phyloP scores from a whole-genome alignment of 1,140 invertebrate species.

The Cylas formicarius region DNA sequence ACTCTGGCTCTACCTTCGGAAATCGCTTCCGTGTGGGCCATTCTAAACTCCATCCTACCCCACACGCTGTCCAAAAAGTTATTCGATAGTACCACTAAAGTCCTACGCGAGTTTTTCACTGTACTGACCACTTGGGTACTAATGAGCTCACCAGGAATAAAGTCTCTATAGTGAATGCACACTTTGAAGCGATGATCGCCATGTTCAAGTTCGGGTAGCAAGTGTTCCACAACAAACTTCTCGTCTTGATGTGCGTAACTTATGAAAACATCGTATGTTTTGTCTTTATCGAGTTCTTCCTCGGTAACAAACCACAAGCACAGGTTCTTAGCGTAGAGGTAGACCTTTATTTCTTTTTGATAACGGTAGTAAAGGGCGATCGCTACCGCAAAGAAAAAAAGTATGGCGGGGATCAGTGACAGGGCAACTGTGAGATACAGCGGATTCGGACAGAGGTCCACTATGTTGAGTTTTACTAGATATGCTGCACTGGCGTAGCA shows the following conservation, averaged over 20 bases:
- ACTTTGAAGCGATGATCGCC: constrained; percentile 53
- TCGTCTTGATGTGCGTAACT: constrained; percentile 79
- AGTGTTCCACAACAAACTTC: constrained; percentile 58
- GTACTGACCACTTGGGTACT: constrained; percentile 69
- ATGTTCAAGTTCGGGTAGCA: constrained; percentile 62
- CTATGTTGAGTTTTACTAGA: constrained; percentile 20
- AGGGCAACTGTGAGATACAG: constrained; percentile 5
- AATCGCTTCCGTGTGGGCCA: constrained; percentile 68
- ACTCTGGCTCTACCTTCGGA: constrained; percentile 54
- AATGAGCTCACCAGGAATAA: constrained; percentile 69
- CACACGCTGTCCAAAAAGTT: constrained; percentile 77
- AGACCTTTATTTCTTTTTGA: constrained; percentile 59
- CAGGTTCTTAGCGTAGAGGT: constrained; percentile 58
- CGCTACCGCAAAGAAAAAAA: constrained; percentile 3
- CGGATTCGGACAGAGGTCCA: constrained; percentile 14
- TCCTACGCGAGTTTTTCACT: constrained; percentile 69
- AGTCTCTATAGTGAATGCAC: constrained; percentile 78
- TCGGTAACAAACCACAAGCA: constrained; percentile 63
- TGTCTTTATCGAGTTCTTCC: constrained; percentile 67
- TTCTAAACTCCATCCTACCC: constrained; percentile 77
- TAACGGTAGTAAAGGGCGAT: constrained; percentile 57
- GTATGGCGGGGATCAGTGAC: constrained; percentile 1
- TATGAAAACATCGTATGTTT: constrained; percentile 79
- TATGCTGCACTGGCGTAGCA: constrained; percentile 15
- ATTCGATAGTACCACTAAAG: constrained; percentile 74